Evolutionary conservation across 1,140 invertebrate species (phyloP), one percentile per base, ranked within the genome.

Genomic region (Limonius californicus): DNA sequence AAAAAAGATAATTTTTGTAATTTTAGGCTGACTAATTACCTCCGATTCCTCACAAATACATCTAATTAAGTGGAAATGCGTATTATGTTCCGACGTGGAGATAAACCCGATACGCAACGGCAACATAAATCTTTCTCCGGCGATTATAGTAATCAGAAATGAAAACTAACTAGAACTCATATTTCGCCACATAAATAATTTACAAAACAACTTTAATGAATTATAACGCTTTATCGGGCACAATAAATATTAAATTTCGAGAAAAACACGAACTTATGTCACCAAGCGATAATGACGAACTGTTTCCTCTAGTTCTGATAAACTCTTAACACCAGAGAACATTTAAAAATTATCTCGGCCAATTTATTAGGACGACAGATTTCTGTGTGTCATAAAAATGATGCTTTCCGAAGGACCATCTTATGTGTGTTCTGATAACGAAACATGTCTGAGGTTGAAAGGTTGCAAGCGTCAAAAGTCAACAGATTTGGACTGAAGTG

Each of bases 371-470:
- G 30, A 55, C 7, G 54, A 55, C 54, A 55, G 54, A 55, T 55
- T 55, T 55, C 30, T 55, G 18, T 55, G 54, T 55, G 54, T 55
- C 54, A 27, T 55, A 55, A 55, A 55, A 55, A 27, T 55, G 54
- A 55, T 55, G 30, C n/a, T 3, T 30, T 32, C 6, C n/a, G 16
- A 30, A 15, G 14, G 15, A 14, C 4, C 15, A 55, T 32, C 20
- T 55, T 55, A 27, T 55, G 11, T 7, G 15, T 55, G 54, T 55
- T 35, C 4, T 7, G 54, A 55, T 55, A 55, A 35, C 15, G 50
- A 20, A 55, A 55, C 54, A 55, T 35, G 54, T 55, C 21, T 18
- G 14, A 55, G 54, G 54, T 55, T 20, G 21, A 18, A 27, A 20
- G 54, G 54, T 27, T 55, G 16, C 2, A 18, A 16, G 20, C 14